Percentiles rank a stretch among this genome's conserved stretches.
Conservation (phyloP, 2,888 invertebrate species). For the Andrena camellia region DNA sequence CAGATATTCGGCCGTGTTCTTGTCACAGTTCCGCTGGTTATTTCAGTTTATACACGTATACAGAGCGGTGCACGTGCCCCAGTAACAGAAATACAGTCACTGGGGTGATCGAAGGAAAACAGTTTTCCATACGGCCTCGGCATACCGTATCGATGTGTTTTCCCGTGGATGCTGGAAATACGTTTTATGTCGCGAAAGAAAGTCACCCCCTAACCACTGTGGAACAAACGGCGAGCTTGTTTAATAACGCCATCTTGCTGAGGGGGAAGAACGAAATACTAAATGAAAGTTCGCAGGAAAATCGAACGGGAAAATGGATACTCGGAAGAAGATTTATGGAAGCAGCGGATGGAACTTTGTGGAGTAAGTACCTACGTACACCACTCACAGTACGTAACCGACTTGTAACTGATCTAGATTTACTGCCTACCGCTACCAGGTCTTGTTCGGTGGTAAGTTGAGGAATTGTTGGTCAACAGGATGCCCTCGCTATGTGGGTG, state of each 20-base stretch:
- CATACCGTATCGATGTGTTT: slow-evolving; percentile 1
- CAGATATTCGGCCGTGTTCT: not conserved
- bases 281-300: not conserved
- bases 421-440: not conserved
- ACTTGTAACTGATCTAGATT: not conserved
- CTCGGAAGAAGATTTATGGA: not conserved
- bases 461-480: not conserved
- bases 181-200: slow-evolving; percentile 6
- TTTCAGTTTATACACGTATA: slow-evolving; percentile 10
- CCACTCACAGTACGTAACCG: not conserved
- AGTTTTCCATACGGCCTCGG: slow-evolving; percentile 15
- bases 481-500: not conserved
- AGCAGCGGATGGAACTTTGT: not conserved
- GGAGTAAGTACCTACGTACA: not conserved
- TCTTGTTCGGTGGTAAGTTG: not conserved
- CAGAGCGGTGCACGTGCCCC: not conserved
- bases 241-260: not conserved
- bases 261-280: not conserved
- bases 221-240: not conserved
- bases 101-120: not conserved
- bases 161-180: not conserved
- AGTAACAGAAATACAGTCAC: not conserved
- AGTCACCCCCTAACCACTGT: not conserved
- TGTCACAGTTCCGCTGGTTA: slow-evolving; percentile 12
- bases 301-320: not conserved